phyloP scores from a whole-genome alignment of 2,113 vertebrate genomes.

The Fulica atra region DNA sequence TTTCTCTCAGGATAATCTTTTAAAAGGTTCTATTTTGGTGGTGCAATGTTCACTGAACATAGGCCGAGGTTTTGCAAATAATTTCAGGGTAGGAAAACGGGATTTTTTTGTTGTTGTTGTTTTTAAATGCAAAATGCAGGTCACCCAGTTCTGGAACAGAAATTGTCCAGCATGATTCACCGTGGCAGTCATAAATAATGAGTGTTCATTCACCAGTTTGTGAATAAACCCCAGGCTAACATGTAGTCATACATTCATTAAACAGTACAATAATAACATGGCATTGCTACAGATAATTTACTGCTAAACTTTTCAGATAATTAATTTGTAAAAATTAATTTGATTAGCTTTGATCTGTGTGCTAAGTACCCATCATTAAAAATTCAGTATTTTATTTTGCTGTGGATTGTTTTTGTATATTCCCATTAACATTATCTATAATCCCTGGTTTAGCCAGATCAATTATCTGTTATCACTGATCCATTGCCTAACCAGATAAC shows the following conservation, averaged over 20 bases:
- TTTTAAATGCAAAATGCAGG: background rate
- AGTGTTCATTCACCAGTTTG: background rate
- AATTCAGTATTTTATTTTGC: background rate
- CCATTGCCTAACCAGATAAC: background rate
- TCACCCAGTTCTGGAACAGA: background rate
- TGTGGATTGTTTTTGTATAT: background rate
- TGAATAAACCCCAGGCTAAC: conserved; percentile 23
- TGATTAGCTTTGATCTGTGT: conserved; percentile 16
- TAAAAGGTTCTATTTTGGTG: background rate
- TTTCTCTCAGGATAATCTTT: background rate
- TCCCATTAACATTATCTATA: background rate
- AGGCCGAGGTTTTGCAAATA: background rate
- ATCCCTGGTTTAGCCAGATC: background rate
- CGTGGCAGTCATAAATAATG: background rate
- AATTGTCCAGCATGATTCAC: background rate
- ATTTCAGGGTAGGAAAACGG: background rate
- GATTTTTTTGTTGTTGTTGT: background rate
- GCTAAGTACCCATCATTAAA: background rate
- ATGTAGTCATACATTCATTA: background rate
- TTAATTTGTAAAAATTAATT: conserved; percentile 33
- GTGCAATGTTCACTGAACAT: background rate
- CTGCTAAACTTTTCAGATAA: conserved; percentile 12
- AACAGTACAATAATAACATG: background rate
- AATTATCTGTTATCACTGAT: background rate
- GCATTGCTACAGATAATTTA: background rate